Base-by-base conservation (phyloP, 2,888 invertebrate species). In the Agrenia bidenticulata region DNA sequence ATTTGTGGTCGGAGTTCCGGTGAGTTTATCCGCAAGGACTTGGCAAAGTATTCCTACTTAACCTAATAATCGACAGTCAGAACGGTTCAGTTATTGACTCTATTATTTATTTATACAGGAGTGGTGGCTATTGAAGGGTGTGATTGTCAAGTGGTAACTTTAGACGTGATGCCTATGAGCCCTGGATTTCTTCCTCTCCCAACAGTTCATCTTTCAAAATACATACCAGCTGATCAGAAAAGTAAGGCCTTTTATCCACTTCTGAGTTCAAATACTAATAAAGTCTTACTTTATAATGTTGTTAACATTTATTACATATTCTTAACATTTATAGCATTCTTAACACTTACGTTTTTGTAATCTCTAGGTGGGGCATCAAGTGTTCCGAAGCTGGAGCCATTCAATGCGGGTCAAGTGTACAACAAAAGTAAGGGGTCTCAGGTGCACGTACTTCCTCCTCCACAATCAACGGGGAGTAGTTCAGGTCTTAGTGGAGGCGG, bases 121-220 rank as follows among this genome's bases (percentile, higher is more conserved):
- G 88, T 89, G 2, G 85, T 90, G 73, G 85, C 86, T 17, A 84
- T 91, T 82, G 87, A 85, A 66, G 84, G 85, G 57, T 82, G 84
- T 2, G 86, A 87, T 64, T 5, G 45, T 1, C 79, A 79, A 67
- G 90, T 91, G 79, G 90, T 94, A 55, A 86, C 88, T 0, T 80
- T 96, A 72, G 94, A 95, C 77, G 92, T 95, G 39, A 92, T 95
- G 90, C 95, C 95, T 2, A 81, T 96, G n/a, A 88, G 88, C 23
- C 89, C 92, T 23, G 96, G 96, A 21, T 91, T 89, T 79, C 83
- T 95, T 70, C 94, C 94, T 9, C 84, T 95, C 75, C 95, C 96
- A 2, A 85, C 89, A 59, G 90, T 96, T 65, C 84, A 93, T 59
- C 83, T 96, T 32, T 93, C 92, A 2, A 92, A 92, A 78, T 95